Conservation (phyloP, 2,888 invertebrate genomes). For the Pristionchus japonicus region DNA sequence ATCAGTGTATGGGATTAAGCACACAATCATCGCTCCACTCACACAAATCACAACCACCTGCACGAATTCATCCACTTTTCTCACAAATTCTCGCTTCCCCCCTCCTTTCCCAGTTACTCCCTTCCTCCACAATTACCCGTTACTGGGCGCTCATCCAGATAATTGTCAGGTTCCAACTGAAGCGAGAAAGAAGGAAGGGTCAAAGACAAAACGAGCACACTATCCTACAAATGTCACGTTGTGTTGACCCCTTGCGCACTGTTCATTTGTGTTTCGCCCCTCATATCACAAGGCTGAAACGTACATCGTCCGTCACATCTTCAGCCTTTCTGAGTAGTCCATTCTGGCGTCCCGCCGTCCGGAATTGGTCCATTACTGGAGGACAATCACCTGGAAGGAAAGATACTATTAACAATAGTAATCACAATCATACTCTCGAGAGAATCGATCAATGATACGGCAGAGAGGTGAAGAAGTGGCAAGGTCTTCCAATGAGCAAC, state of each 20-base stretch:
- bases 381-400: slow-evolving; percentile 8
- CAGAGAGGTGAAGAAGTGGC: neutral
- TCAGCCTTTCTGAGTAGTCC: slow-evolving; percentile 68
- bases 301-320: slow-evolving; percentile 72
- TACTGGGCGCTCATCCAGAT: neutral
- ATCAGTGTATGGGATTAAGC: neutral
- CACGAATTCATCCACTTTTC: neutral
- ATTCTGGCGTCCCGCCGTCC: slow-evolving; percentile 55
- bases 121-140: neutral
- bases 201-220: neutral
- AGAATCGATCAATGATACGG: neutral
- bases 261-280: no score
- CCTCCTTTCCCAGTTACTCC: neutral
- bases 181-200: neutral
- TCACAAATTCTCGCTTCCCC: neutral
- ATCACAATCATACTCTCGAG: neutral
- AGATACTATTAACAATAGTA: neutral
- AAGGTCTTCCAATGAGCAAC: neutral
- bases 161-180: neutral
- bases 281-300: slow-evolving; percentile 43
- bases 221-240: neutral
- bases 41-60: neutral
- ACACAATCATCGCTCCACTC: neutral
- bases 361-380: slow-evolving; percentile 63
- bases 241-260: neutral